A percentile compares a stretch with the other conserved stretches of the same genome.
phyloP scores from a whole-genome alignment of 2,113 vertebrate genomes.

The Ovibos moschatus region DNA sequence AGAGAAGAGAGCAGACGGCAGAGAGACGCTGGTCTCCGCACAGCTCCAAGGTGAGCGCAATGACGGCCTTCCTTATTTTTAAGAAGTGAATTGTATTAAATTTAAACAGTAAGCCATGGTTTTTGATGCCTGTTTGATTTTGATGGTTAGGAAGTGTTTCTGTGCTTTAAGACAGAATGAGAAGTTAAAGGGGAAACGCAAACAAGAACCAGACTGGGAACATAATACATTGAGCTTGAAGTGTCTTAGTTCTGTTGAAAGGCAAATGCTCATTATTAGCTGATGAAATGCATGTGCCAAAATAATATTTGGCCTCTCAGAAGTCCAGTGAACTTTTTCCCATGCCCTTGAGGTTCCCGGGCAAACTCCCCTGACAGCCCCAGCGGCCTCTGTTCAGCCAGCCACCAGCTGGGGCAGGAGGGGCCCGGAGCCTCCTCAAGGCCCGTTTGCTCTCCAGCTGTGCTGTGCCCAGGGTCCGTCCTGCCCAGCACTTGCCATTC shows the following conservation, averaged over 20 bases:
- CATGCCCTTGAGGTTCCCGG: background rate
- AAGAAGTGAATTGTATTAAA: background rate
- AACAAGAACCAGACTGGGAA: background rate
- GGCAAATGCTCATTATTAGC: background rate
- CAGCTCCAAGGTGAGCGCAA: no score
- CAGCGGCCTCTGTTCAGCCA: constrained; percentile 13
- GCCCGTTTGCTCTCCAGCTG: constrained; percentile 62
- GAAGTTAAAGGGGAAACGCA: background rate
- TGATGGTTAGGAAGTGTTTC: background rate
- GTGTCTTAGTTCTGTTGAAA: background rate
- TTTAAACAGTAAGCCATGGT: background rate
- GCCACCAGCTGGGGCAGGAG: constrained; percentile 17
- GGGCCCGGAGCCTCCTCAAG: constrained; percentile 59
- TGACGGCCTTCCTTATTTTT: background rate
- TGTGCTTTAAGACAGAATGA: background rate
- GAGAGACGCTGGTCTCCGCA: background rate
- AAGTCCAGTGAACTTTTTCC: background rate
- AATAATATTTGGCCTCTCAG: background rate
- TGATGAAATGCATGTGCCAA: background rate
- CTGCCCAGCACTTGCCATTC: constrained; percentile 68
- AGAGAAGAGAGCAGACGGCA: background rate
- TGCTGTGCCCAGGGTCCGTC: background rate
- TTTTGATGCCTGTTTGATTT: background rate
- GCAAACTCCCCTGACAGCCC: background rate
- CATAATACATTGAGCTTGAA: background rate